A percentile compares a stretch with the other conserved stretches of the same genome.
These are phyloP conservation scores for Tanytarsus gracilentus DNA, from an alignment of 2,888 invertebrate genomes.

Conservation along the genomic window DNA sequence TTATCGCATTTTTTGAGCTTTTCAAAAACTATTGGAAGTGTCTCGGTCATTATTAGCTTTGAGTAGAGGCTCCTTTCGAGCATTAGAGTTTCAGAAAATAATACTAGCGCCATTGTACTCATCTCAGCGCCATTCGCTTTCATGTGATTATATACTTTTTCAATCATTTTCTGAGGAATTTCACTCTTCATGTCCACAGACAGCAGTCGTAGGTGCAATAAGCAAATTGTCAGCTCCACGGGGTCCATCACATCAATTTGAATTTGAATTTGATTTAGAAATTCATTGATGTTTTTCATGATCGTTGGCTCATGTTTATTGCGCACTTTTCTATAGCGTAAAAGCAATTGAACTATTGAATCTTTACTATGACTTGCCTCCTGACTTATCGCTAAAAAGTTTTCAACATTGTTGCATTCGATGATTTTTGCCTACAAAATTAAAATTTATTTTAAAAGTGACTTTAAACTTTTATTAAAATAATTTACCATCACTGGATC, in stretches of 20 bases:
- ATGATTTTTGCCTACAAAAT: no score
- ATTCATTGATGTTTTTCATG: slow-evolving; percentile 14
- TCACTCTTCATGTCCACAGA: slow-evolving; percentile 39
- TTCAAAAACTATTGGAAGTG: slow-evolving; percentile 40
- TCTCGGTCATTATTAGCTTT: slow-evolving; percentile 39
- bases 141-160: slow-evolving; percentile 35
- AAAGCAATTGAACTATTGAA: background rate
- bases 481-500: no score
- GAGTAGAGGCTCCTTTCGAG: slow-evolving; percentile 40
- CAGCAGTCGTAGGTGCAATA: slow-evolving; percentile 45
- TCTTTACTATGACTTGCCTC: no score
- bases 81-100: slow-evolving; percentile 43
- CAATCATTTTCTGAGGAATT: slow-evolving; percentile 39
- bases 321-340: background rate
- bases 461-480: no score
- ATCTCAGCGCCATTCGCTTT: slow-evolving; percentile 34
- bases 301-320: background rate
- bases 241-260: slow-evolving; percentile 38
- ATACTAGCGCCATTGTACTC: slow-evolving; percentile 41
- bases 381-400: no score
- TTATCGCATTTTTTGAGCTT: slow-evolving; percentile 37
- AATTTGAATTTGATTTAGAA: slow-evolving; percentile 36
- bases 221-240: slow-evolving; percentile 41
- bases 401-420: no score
- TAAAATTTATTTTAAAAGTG: no score